These are phyloP conservation scores for Charanyca ferruginea DNA, from an alignment of 2,888 invertebrate genomes.

Conservation along the genomic window DNA sequence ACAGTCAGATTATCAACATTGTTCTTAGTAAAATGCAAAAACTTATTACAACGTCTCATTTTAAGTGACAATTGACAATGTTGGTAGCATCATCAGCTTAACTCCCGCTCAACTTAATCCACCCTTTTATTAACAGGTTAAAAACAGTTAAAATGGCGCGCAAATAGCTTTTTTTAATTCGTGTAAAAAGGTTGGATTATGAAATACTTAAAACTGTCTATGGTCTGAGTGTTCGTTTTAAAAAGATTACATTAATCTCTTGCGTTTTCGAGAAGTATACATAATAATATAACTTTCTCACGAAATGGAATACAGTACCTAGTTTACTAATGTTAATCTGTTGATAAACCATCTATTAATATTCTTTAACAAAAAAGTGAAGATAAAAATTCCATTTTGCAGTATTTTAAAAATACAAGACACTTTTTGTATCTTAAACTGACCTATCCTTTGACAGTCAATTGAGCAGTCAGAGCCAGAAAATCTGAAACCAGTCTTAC, in stretches of 20 bases:
- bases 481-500: too few relatives aligned
- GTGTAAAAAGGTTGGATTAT: constrained; percentile 56
- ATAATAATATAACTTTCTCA: constrained; percentile 20
- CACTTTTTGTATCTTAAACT: neutral
- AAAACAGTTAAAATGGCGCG: constrained; percentile 45
- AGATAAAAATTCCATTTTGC: constrained; percentile 8
- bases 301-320: constrained; percentile 1
- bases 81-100: constrained; percentile 46
- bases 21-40: constrained; percentile 16
- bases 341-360: constrained; percentile 19
- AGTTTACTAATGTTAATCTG: constrained; percentile 15
- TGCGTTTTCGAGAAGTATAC: constrained; percentile 44
- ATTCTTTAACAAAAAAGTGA: constrained; percentile 1
- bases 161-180: constrained; percentile 42
- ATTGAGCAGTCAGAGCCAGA: too few relatives aligned
- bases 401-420: neutral
- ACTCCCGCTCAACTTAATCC: constrained; percentile 30
- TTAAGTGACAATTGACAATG: constrained; percentile 33
- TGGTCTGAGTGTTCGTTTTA: constrained; percentile 36
- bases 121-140: constrained; percentile 41
- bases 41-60: constrained; percentile 19
- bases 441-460: neutral
- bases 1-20: constrained; percentile 15
- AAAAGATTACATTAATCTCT: constrained; percentile 51
- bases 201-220: constrained; percentile 47